Base-by-base conservation (phyloP, 1,140 invertebrate genomes). In the Camponotus floridanus region DNA sequence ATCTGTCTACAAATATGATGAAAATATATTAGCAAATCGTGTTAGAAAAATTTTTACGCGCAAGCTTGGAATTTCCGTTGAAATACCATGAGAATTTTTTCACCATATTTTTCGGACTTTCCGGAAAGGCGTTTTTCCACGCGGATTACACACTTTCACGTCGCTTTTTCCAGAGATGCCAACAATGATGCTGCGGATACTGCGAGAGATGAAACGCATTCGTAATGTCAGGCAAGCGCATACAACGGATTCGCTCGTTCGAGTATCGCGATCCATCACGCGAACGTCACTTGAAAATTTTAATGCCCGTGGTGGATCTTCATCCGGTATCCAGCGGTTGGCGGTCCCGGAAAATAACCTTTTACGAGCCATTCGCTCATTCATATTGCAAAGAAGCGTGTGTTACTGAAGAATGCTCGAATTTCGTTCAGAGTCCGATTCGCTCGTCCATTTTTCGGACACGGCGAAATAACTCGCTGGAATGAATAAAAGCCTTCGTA, bases 221-320 rank as follows among this genome's bases (percentile, higher is more conserved):
- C 36, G 36, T 61, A 81, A 81, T 73, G 68, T 45, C 67, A 73
- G 42, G 18, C 39, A 48, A 18, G 21, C 67, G 31, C 21, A 45
- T 15, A 61, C 48, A 85, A 45, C 71, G 57, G 42, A n/a, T 18
- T 67, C 74, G 76, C 48, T 71, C 87, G 70, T 87, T 87, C 83
- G 65, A 88, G 83, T 62, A 83, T 83, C 74, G 86, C 79, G 80
- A 91, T 92, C 80, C 86, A 90, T 91, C 91, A 91, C 76, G 57
- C 81, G 80, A 85, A 86, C 86, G 78, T 89, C 91, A 87, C 74
- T 89, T 79, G 64, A 76, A 87, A 91, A 88, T 88, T 91, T 91
- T 88, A 88, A 91, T 84, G 79, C 67, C 76, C 76, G 65, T 15
- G 70, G 57, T 81, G 76, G 67, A 70, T 88, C 74, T 67, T 62